Evolutionary conservation across 1,140 invertebrate species (phyloP).

Genomic region (Drosophila novamexicana): DNA sequence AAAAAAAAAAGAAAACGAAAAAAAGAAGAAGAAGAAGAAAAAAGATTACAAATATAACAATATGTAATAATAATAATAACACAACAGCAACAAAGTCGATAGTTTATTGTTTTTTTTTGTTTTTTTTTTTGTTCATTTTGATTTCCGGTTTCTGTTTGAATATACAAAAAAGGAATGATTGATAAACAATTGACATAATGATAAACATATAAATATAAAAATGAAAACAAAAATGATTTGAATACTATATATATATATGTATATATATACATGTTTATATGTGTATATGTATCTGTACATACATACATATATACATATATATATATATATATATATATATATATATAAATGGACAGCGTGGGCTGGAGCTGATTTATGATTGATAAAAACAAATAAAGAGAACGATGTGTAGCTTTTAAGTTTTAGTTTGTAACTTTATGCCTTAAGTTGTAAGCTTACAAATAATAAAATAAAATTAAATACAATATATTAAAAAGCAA

Average conservation of each 20-base stretch:
- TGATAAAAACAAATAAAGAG: constrained; percentile 37
- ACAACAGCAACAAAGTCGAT: constrained; percentile 17
- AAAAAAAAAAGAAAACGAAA: neutral
- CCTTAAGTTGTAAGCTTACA: constrained; percentile 84
- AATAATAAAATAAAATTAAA: constrained; percentile 79
- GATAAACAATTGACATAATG: constrained; percentile 56
- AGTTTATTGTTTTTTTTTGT: constrained; percentile 30
- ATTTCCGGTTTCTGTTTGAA: constrained; percentile 51
- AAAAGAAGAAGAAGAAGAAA: no score
- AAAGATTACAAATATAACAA: constrained; percentile 14
- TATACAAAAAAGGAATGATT: constrained; percentile 34
- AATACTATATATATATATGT: constrained; percentile 28
- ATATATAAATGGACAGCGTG: constrained; percentile 34
- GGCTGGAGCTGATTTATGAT: constrained; percentile 63
- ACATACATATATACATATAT: constrained; percentile 18
- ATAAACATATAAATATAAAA: constrained; percentile 32
- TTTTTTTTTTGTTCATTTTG: constrained; percentile 13
- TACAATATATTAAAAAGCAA: constrained; percentile 80
- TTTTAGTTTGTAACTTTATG: constrained; percentile 82
- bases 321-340: constrained; percentile 12
- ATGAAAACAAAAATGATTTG: constrained; percentile 50
- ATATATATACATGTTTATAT: constrained; percentile 16
- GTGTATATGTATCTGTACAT: constrained; percentile 18
- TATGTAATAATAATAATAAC: constrained; percentile 14
- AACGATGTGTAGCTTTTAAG: constrained; percentile 74